A percentile compares a stretch with the other conserved stretches of the same genome.
Evolutionary conservation across 2,797 vertebrate species (phyloP).

Genomic region (Lacerta bilineata): DNA sequence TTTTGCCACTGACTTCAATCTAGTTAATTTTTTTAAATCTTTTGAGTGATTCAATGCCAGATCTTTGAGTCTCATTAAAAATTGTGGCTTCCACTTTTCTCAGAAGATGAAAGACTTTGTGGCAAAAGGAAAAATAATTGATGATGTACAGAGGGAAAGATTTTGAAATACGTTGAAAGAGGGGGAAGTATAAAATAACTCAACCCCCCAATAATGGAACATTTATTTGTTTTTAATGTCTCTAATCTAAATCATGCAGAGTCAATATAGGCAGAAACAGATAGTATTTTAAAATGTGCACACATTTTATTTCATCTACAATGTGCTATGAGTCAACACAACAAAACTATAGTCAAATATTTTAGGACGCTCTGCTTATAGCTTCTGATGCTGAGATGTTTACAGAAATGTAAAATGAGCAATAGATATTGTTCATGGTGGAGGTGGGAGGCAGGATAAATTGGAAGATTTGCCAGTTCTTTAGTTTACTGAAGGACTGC

Average conservation of each 20-base stretch:
- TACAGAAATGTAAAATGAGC: neutral
- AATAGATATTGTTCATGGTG: neutral
- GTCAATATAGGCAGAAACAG: slow-evolving; percentile 7
- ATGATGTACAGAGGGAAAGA: slow-evolving; percentile 22
- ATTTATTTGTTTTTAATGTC: slow-evolving; percentile 25
- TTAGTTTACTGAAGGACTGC: too few relatives aligned
- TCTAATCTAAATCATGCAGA: slow-evolving; percentile 19
- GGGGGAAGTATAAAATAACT: neutral
- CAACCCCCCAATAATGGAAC: slow-evolving; percentile 1
- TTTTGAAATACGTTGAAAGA: slow-evolving; percentile 11
- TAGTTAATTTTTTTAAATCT: neutral
- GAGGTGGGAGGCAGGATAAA: too few relatives aligned
- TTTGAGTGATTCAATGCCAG: neutral
- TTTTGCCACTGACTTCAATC: slow-evolving; percentile 19
- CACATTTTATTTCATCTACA: slow-evolving; percentile 18
- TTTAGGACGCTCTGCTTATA: neutral
- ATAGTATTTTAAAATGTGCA: neutral
- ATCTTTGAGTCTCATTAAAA: slow-evolving; percentile 38
- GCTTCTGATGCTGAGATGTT: neutral
- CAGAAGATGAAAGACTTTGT: slow-evolving; percentile 27
- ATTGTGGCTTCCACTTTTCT: slow-evolving; percentile 10
- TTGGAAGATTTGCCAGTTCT: too few relatives aligned
- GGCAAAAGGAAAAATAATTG: slow-evolving; percentile 1
- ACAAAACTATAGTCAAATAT: slow-evolving; percentile 24
- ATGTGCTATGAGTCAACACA: neutral